A percentile compares a stretch with the other conserved stretches of the same genome.
These are phyloP conservation scores for Leuctra nigra DNA, from an alignment of 2,888 invertebrate species.

Conservation along the genomic window DNA sequence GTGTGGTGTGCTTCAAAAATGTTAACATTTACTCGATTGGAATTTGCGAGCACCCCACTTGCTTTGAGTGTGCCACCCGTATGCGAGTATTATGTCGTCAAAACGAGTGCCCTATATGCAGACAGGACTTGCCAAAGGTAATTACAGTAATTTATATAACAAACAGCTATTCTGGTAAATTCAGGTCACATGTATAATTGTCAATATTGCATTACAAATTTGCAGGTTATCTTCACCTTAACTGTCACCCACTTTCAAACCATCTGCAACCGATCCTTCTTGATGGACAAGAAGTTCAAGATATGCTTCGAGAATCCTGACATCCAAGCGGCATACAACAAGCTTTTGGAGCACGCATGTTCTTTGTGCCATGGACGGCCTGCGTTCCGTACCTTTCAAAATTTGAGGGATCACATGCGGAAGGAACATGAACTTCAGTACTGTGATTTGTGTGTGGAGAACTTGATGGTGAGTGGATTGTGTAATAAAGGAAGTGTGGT, in stretches of 20 bases:
- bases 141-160: slow-evolving; percentile 25
- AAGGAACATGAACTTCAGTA: slow-evolving; percentile 78
- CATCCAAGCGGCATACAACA: slow-evolving; percentile 66
- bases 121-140: slow-evolving; percentile 79
- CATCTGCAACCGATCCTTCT: slow-evolving; percentile 46
- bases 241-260: slow-evolving; percentile 59
- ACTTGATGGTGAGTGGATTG: slow-evolving; percentile 72
- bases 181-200: slow-evolving; percentile 17
- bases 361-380: slow-evolving; percentile 48
- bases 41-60: slow-evolving; percentile 93
- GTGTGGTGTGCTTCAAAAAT: slow-evolving; percentile 84
- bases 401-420: slow-evolving; percentile 81
- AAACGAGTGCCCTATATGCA: slow-evolving; percentile 94
- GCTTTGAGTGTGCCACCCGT: slow-evolving; percentile 95
- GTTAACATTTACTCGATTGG: slow-evolving; percentile 80
- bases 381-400: slow-evolving; percentile 68
- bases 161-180: slow-evolving; percentile 9
- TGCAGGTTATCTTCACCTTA: slow-evolving; percentile 77
- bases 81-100: slow-evolving; percentile 92
- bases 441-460: slow-evolving; percentile 89
- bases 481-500: too few species aligned
- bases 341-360: slow-evolving; percentile 73
- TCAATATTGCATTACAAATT: slow-evolving; percentile 24
- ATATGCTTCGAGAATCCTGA: slow-evolving; percentile 70
- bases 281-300: slow-evolving; percentile 69